These are phyloP conservation scores for Bibio marci DNA, from an alignment of 2,888 invertebrate genomes.

Conservation along the genomic window DNA sequence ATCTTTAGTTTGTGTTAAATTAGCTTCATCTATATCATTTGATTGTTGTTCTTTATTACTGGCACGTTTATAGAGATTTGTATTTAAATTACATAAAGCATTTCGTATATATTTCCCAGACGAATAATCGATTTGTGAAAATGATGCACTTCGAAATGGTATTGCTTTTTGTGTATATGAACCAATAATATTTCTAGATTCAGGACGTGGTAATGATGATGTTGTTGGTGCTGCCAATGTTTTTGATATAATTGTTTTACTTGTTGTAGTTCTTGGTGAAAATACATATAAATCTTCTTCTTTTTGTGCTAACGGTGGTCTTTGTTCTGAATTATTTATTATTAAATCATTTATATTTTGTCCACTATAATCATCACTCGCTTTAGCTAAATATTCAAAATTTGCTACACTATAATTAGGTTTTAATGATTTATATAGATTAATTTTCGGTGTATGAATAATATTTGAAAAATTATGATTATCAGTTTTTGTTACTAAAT, in stretches of 20 bases:
- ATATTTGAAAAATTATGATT: neutral
- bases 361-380: too few relatives aligned
- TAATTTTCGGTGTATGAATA: neutral
- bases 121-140: slow-evolving; percentile 67
- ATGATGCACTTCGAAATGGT: slow-evolving; percentile 70
- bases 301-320: slow-evolving; percentile 8
- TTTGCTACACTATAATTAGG: slow-evolving; percentile 25
- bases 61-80: slow-evolving; percentile 15
- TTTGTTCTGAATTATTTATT: slow-evolving; percentile 3
- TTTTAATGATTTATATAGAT: neutral
- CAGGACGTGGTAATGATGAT: slow-evolving; percentile 35
- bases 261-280: slow-evolving; percentile 7
- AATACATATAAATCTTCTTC: slow-evolving; percentile 18
- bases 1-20: slow-evolving; percentile 26
- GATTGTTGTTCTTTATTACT: slow-evolving; percentile 20
- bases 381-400: too few relatives aligned
- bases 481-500: neutral
- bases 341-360: slow-evolving; percentile 7
- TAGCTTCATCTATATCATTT: slow-evolving; percentile 18
- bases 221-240: neutral
- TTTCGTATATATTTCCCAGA: slow-evolving; percentile 40
- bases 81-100: slow-evolving; percentile 22
- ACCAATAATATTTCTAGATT: slow-evolving; percentile 40
- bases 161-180: slow-evolving; percentile 47
- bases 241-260: neutral